Base-by-base conservation (phyloP, 2,888 invertebrate species). In the Oxyteleia sp. region DNA sequence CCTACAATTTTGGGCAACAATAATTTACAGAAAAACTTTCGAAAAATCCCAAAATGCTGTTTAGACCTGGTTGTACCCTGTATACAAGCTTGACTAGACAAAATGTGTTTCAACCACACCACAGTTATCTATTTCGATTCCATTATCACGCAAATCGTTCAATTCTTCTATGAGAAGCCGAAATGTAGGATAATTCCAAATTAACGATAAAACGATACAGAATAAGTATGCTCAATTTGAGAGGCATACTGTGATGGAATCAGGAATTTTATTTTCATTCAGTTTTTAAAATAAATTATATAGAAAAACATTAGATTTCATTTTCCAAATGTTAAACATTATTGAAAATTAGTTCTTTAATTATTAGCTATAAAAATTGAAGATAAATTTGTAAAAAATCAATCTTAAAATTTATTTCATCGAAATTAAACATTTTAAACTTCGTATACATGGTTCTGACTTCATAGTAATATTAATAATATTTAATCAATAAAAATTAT, bases 21-120 rank as follows among this genome's bases (percentile, higher is more conserved):
- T 51, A 13, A 49, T 16, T 7, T 38, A 16, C 38, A 13, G 35
- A 23, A 32, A 69, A 69, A 45, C 69, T 32, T 18, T 69, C 72
- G 0, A 41, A 13, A 49, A 61, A 61, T 49, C 61, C 72, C 18
- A 57, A 23, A 16, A 71, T 71, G 18, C 57, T 57, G 23, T 55
- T 72, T 38, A 72, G 15, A 4, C 72, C 72, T 41, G 23, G 38
- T 72, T 72, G 41, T 72, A 51, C 2, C 72, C 72, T 32, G 61
- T 72, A 13, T 63, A 51, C 13, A 61, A 51, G 13, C 38, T 49
- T 15, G 61, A 16, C 49, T 51, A 38, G 38, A 72, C 61, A 38
- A 23, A 72, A 35, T 49, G 59, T 59, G 32, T 47, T 55, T 55
- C 45, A 26, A 0, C 57, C 13, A 11, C 26, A 49, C 13, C 49